Evolutionary conservation across 2,888 invertebrate genomes (phyloP), one percentile per base, ranked within the genome.

Genomic region (Caenorhabditis afra): DNA sequence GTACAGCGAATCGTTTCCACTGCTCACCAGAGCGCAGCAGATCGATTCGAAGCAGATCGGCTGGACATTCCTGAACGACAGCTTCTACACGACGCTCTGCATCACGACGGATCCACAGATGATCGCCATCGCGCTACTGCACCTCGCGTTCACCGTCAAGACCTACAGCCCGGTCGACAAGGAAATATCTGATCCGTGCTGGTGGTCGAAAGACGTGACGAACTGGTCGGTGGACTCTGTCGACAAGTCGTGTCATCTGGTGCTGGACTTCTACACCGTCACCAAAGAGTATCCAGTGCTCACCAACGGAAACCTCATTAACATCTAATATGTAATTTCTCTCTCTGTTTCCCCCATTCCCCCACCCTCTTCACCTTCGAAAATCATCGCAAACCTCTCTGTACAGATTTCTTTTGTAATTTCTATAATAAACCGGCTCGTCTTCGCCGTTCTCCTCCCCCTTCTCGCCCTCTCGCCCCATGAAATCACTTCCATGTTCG

Each of bases 1-100:
- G 91, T 98, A 96, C 92, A 96, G 96, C 12, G 97, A 97, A 91
- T 45, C 71, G 49, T 79, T 83, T 41, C 76, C 80, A 12, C 14
- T 39, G 45, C 44, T 80, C 22, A 53, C 53, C n/a, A 59, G 64
- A n/a, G 76, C 76, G 14, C 37, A 82, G 79, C 45, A 55, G 14
- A 74, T 67, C 1, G 76, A 73, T 29, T 95, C 98, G 94, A 96
- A 97, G 0, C 97, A 98, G 92, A 97, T 97, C 96, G 97, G 97
- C 0, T 99, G 98, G 98, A 98, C 97, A 5, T 99, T 99, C 91
- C 96, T 98, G 0, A 99, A 99, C 91, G 99, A 99, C 91, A 95
- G 96, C 92, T 93, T 97, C 83, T 97, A 96, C 90, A 99, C 99
- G 3, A 97, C 96, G 0, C 93, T 99, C 55, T 95, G 95, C 84